phyloP scores from a whole-genome alignment of 2,113 vertebrate genomes.

The Saccopteryx leptura region DNA sequence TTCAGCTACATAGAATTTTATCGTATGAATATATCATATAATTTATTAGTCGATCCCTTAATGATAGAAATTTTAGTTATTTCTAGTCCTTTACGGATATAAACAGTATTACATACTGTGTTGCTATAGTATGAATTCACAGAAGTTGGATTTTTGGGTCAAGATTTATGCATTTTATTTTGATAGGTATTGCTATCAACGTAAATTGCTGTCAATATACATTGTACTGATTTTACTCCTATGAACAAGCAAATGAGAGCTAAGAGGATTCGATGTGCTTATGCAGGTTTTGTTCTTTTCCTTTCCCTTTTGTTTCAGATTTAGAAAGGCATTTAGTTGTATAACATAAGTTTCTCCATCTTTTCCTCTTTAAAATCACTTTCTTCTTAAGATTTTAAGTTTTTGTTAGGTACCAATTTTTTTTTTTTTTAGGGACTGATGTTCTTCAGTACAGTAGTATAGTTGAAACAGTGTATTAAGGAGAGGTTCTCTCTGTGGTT shows the following conservation, averaged over 20 bases:
- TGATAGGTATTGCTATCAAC: neutral
- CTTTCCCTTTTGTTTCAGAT: neutral
- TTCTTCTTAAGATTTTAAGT: neutral
- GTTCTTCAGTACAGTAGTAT: neutral
- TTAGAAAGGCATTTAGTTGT: no score
- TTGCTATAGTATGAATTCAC: constrained; percentile 24
- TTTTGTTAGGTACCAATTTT: neutral
- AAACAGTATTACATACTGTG: neutral
- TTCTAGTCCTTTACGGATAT: constrained; percentile 28
- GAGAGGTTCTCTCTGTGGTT: constrained; percentile 6
- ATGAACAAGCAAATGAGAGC: neutral
- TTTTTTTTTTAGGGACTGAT: neutral
- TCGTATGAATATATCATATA: neutral
- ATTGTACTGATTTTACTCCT: neutral
- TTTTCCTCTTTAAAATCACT: constrained; percentile 21
- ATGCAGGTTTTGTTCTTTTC: constrained; percentile 21
- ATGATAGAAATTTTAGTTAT: constrained; percentile 42
- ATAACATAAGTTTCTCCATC: no score
- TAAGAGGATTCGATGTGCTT: neutral
- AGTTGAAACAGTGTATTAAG: neutral
- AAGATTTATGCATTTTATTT: constrained; percentile 58
- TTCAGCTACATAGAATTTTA: neutral
- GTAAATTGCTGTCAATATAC: constrained; percentile 31
- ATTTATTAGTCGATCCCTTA: constrained; percentile 13
- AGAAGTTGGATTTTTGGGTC: neutral